Evolutionary conservation across 2,888 invertebrate species (phyloP).

Genomic region (Agrochola lychnidis): DNA sequence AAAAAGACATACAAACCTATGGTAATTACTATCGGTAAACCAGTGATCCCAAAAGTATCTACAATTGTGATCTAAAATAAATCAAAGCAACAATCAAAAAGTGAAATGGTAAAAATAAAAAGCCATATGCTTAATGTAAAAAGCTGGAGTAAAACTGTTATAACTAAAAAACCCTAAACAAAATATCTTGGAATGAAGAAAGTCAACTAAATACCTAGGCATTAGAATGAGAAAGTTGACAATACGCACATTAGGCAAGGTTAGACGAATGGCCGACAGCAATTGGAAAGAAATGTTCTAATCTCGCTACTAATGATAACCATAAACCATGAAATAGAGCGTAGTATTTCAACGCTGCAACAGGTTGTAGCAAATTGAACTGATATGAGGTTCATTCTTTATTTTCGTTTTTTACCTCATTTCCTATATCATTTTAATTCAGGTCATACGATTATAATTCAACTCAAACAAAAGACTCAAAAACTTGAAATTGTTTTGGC

Average conservation of each 20-base stretch:
- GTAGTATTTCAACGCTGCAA: not conserved
- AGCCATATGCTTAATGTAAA: too few relatives aligned
- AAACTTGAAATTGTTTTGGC: constrained; percentile 32
- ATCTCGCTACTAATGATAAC: not conserved
- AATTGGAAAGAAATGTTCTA: not conserved
- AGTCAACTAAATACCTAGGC: not conserved
- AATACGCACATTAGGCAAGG: not conserved
- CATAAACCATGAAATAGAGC: not conserved
- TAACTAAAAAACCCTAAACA: not conserved
- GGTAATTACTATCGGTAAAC: not conserved
- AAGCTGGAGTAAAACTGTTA: too few relatives aligned
- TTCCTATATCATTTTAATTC: not conserved
- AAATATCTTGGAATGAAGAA: too few relatives aligned
- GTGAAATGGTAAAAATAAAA: not conserved
- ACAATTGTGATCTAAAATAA: not conserved
- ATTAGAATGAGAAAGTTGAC: not conserved
- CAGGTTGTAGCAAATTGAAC: not conserved
- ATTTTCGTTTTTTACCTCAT: not conserved
- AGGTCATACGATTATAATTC: not conserved
- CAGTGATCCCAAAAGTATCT: not conserved
- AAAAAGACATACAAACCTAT: not conserved
- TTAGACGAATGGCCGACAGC: not conserved
- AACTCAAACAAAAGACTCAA: constrained; percentile 7
- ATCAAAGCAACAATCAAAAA: not conserved
- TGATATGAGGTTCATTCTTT: not conserved